Percentiles rank a stretch among this genome's conserved stretches.
Evolutionary conservation across 2,888 invertebrate species (phyloP).

Genomic region (Dryococelus australis): DNA sequence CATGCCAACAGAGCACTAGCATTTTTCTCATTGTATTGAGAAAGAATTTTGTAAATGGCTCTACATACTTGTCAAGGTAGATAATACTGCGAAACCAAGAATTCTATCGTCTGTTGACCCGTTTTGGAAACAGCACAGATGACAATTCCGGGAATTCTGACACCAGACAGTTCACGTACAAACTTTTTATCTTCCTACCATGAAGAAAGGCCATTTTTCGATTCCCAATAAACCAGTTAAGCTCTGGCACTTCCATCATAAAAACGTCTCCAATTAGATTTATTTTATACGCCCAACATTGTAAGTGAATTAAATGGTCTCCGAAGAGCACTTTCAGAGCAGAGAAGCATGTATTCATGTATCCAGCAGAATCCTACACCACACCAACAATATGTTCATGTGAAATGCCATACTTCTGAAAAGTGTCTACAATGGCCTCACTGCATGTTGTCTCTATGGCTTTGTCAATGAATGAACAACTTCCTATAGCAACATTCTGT

Average conservation of each 20-base stretch:
- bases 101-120: neutral
- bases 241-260: neutral
- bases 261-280: neutral
- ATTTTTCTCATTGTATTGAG: neutral
- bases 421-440: neutral
- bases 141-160: neutral
- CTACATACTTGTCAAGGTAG: neutral
- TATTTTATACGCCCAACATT: neutral
- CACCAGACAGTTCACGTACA: neutral
- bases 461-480: neutral
- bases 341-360: slow-evolving; percentile 1
- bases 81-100: neutral
- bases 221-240: neutral
- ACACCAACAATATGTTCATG: neutral
- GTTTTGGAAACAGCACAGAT: neutral
- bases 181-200: neutral
- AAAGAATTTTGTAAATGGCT: neutral
- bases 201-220: neutral
- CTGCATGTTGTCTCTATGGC: neutral
- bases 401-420: neutral
- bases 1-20: neutral
- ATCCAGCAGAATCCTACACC: neutral
- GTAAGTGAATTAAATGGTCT: neutral
- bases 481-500: neutral
- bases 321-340: neutral